Base-by-base conservation (phyloP, 2,888 invertebrate species). In the Nebria brevicollis region DNA sequence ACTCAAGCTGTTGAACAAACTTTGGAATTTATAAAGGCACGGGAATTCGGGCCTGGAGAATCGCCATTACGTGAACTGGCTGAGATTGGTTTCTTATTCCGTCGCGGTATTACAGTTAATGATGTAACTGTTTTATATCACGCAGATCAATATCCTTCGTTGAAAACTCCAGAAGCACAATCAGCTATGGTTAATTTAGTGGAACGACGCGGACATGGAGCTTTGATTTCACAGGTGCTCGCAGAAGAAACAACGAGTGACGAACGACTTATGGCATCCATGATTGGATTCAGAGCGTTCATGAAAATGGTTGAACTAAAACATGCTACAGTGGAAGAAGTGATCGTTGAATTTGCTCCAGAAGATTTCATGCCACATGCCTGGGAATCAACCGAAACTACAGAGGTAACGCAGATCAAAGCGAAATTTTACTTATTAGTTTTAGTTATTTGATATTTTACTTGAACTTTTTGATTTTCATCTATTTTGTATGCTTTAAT, bases 271-370 rank as follows among this genome's bases (percentile, higher is more conserved):
- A 91, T 95, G 26, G 95, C 95, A 3, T 94, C 95, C 0, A 95
- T 95, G 77, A 94, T 95, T 76, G 96, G 96, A 11, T 96, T 96
- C 89, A 92, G 94, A 84, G 96, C 96, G 6, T 95, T 96, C 88
- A 94, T 96, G 90, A 93, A 93, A 86, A 95, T 96, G 95, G 93
- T 96, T 8, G 95, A 95, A 87, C 90, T 94, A 82, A 93, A 94
- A 86, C 94, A 95, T 86, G 93, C 94, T 76, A 94, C 95, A 0
- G 94, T 96, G 26, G 96, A 96, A 88, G 95, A 96, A 89, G 94
- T 96, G 26, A 94, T 96, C 84, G 93, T 94, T 2, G 93, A 95
- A 85, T 95, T 96, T 86, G 93, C 93, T 82, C 95, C 95, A 2
- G 95, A 96, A 89, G 96, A 96, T 89, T 96, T 96, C 87, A 93